Evolutionary conservation across 1,140 invertebrate species (phyloP).

Genomic region (Camponotus floridanus): DNA sequence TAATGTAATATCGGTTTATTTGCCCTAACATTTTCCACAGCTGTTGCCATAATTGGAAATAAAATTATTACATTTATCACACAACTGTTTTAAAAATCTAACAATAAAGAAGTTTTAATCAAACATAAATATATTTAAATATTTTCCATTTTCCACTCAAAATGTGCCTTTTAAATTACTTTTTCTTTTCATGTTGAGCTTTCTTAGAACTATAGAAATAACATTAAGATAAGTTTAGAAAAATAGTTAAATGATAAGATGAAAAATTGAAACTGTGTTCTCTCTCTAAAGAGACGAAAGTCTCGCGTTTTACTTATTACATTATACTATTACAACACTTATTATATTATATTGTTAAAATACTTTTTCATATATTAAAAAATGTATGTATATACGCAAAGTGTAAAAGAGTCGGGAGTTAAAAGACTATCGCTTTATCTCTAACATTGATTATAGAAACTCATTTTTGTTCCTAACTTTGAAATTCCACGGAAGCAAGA

Average conservation of each 20-base stretch:
- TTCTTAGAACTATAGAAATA: neutral
- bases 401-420: neutral
- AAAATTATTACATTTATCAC: conserved; percentile 23
- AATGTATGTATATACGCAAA: neutral
- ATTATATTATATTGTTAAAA: neutral
- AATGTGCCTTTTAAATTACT: neutral
- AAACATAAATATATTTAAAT: neutral
- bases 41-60: conserved; percentile 4
- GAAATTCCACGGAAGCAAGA: conserved; percentile 54
- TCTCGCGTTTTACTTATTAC: neutral
- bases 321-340: neutral
- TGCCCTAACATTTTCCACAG: conserved; percentile 33
- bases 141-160: neutral
- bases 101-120: neutral
- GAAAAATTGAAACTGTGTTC: neutral
- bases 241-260: neutral
- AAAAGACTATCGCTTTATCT: conserved; percentile 26
- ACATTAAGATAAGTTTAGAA: neutral
- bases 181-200: neutral
- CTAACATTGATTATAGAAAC: conserved; percentile 12
- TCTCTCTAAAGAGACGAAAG: too few species aligned
- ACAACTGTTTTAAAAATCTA: neutral
- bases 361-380: neutral
- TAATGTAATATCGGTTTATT: conserved; percentile 23
- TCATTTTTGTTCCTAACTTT: conserved; percentile 57